Evolutionary conservation across 1,140 invertebrate genomes (phyloP).

Genomic region (Elysia chlorotica): DNA sequence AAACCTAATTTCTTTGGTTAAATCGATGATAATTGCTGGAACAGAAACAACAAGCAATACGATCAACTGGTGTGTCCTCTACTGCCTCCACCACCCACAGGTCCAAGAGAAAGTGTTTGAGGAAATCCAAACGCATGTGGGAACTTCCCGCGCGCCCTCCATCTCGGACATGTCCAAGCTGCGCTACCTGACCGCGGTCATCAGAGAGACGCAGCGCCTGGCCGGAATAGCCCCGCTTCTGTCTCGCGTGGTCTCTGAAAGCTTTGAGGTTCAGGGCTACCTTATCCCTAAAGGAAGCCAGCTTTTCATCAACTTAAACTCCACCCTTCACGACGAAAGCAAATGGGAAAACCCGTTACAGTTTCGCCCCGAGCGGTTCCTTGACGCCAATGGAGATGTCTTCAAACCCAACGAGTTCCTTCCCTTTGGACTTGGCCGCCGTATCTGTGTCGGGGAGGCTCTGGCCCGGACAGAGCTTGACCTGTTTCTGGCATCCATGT

Average conservation of each 20-base stretch:
- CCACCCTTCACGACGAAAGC: constrained; percentile 49
- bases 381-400: constrained; percentile 43
- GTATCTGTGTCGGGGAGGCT: constrained; percentile 35
- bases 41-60: constrained; percentile 32
- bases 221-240: constrained; percentile 47
- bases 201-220: constrained; percentile 5
- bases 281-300: constrained; percentile 50
- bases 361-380: constrained; percentile 72
- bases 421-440: constrained; percentile 19
- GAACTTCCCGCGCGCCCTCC: constrained; percentile 72
- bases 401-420: constrained; percentile 26
- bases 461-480: constrained; percentile 41
- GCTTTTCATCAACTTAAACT: constrained; percentile 54
- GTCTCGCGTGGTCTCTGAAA: constrained; percentile 34
- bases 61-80: constrained; percentile 76
- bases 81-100: constrained; percentile 76
- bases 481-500: constrained; percentile 30
- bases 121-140: constrained; percentile 83
- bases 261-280: constrained; percentile 47
- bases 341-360: constrained; percentile 70
- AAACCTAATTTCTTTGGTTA: constrained; percentile 28
- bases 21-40: constrained; percentile 73
- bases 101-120: constrained; percentile 80
- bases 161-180: constrained; percentile 1
- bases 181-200: background rate